Percentiles rank a stretch among this genome's conserved stretches.
phyloP scores from a whole-genome alignment of 2,797 vertebrate genomes.

The Miichthys miiuy region DNA sequence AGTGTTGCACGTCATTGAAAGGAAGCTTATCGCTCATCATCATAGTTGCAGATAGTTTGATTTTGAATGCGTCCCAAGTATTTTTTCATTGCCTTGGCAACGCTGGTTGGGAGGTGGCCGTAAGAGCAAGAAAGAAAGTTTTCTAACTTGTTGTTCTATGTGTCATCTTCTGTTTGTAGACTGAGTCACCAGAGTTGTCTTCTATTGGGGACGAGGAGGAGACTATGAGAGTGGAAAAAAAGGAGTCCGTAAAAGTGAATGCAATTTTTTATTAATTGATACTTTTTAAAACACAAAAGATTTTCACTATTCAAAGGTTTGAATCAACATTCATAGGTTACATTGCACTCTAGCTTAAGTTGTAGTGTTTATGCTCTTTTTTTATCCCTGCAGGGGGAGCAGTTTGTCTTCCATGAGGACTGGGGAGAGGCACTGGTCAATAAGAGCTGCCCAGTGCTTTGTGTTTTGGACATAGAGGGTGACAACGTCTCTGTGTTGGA shows the following conservation, averaged over 20 bases:
- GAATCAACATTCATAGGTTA: not conserved
- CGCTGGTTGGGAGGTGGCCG: not conserved
- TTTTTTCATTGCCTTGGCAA: not conserved
- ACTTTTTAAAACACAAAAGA: not conserved
- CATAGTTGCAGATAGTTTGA: not conserved
- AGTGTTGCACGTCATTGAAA: not conserved
- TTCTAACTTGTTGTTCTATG: not conserved
- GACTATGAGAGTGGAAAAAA: slow-evolving; percentile 77
- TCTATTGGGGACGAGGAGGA: slow-evolving; percentile 83
- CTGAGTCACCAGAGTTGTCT: slow-evolving; percentile 83
- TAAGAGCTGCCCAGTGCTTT: slow-evolving; percentile 90
- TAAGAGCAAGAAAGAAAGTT: not conserved
- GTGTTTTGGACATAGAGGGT: slow-evolving; percentile 90
- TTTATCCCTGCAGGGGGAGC: slow-evolving; percentile 86
- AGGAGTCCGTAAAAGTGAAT: slow-evolving; percentile 79
- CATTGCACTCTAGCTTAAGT: not conserved
- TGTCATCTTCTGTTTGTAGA: slow-evolving; percentile 66
- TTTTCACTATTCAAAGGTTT: not conserved
- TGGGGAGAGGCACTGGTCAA: slow-evolving; percentile 92
- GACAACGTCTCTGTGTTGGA: slow-evolving; percentile 92
- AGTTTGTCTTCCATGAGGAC: slow-evolving; percentile 92
- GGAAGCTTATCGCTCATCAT: not conserved
- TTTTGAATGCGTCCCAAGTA: slow-evolving; percentile 8
- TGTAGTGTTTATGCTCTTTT: not conserved
- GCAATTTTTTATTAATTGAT: not conserved